These are phyloP conservation scores for Psococerastis gibbosa DNA, from an alignment of 2,888 invertebrate species.

Conservation along the genomic window DNA sequence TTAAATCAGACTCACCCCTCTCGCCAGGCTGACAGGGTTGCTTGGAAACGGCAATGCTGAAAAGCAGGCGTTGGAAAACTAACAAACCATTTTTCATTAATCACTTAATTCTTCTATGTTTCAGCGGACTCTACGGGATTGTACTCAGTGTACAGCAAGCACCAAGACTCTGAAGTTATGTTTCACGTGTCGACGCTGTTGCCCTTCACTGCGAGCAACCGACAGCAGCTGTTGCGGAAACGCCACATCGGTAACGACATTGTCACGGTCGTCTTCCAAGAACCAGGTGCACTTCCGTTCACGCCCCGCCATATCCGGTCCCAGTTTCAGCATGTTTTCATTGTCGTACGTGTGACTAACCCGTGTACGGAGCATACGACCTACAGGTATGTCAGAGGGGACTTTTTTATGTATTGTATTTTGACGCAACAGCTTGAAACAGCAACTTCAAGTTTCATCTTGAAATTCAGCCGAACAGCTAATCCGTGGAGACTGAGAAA, in stretches of 20 bases:
- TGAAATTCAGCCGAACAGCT: too few relatives aligned
- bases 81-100: too few relatives aligned
- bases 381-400: conserved; percentile 62
- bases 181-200: conserved; percentile 95
- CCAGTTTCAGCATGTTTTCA: conserved; percentile 95
- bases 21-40: too few relatives aligned
- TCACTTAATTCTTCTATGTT: conserved; percentile 19
- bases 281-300: conserved; percentile 81
- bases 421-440: too few relatives aligned
- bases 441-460: too few relatives aligned
- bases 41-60: too few relatives aligned
- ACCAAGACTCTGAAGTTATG: conserved; percentile 87
- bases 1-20: too few relatives aligned
- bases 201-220: conserved; percentile 87
- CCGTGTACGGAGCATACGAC: conserved; percentile 82
- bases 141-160: conserved; percentile 79
- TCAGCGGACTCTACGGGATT: conserved; percentile 80
- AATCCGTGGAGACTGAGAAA: too few relatives aligned
- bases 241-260: conserved; percentile 97
- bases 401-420: conserved; percentile 1
- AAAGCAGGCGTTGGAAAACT: too few relatives aligned
- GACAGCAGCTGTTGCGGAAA: conserved; percentile 74
- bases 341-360: conserved; percentile 72
- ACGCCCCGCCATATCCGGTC: conserved; percentile 87
- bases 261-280: conserved; percentile 89